These are phyloP conservation scores for Dermochelys coriacea DNA, from an alignment of 2,797 vertebrate genomes.

Conservation along the genomic window DNA sequence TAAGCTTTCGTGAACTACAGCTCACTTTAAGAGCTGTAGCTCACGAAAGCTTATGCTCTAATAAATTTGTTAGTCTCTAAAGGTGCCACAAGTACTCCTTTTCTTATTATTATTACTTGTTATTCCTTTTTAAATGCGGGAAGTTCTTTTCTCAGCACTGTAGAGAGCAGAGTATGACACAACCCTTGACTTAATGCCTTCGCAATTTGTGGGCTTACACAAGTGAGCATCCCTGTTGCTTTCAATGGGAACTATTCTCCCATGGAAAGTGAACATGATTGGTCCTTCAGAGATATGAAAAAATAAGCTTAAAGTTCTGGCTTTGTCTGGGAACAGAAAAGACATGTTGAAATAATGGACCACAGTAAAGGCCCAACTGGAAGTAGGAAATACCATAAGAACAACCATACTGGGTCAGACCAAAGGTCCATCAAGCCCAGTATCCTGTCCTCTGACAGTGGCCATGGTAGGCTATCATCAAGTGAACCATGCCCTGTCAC, in stretches of 20 bases:
- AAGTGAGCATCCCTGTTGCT: neutral
- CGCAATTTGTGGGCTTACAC: neutral
- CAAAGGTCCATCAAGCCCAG: no score
- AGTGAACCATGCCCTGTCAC: no score
- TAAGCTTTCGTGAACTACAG: no score
- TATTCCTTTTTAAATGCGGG: neutral
- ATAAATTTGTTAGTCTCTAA: no score
- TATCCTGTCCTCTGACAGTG: no score
- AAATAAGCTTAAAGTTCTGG: neutral
- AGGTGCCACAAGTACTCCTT: no score
- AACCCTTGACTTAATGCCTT: neutral
- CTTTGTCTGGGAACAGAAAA: neutral
- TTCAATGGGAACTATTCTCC: neutral
- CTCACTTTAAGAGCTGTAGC: no score
- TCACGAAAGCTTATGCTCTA: no score
- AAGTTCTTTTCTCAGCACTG: neutral
- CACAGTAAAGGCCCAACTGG: neutral
- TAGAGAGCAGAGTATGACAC: neutral
- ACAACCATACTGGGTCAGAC: no score
- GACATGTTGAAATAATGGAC: constrained; percentile 9
- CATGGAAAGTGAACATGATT: neutral
- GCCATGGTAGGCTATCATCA: no score
- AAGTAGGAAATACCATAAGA: neutral
- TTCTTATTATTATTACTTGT: constrained; percentile 1
- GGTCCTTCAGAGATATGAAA: neutral